A percentile compares a stretch with the other conserved stretches of the same genome.
phyloP scores from a whole-genome alignment of 1,140 invertebrate genomes.

The Macrostomum lignano region DNA sequence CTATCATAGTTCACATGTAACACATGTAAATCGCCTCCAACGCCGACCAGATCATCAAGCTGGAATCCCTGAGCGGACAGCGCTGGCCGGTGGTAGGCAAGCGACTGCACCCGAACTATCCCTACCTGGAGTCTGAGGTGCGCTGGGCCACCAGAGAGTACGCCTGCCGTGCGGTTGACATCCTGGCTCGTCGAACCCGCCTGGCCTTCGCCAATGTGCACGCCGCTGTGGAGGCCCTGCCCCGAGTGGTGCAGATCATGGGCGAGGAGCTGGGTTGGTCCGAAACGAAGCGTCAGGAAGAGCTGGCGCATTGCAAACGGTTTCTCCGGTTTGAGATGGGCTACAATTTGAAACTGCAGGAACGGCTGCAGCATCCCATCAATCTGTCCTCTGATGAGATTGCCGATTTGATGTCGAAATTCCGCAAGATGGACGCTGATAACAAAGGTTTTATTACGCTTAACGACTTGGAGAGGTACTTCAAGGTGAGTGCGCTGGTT shows the following conservation, averaged over 20 bases:
- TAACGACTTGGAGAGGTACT: slow-evolving; percentile 1
- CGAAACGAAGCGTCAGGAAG: slow-evolving; percentile 34
- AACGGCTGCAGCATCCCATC: not conserved
- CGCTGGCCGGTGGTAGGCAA: slow-evolving; percentile 76
- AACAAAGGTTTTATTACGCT: slow-evolving; percentile 1
- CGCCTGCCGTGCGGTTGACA: slow-evolving; percentile 76
- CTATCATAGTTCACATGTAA: no score
- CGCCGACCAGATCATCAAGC: no score
- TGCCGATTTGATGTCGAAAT: not conserved
- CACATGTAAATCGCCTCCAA: no score
- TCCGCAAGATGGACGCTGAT: not conserved
- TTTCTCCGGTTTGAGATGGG: not conserved
- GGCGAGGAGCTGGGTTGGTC: slow-evolving; percentile 75
- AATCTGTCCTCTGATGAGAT: not conserved
- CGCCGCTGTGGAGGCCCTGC: slow-evolving; percentile 75
- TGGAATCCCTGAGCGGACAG: slow-evolving; percentile 74
- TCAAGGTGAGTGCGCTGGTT: slow-evolving; percentile 3
- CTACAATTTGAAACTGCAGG: not conserved
- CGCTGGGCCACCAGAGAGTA: slow-evolving; percentile 13
- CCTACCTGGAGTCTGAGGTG: slow-evolving; percentile 92
- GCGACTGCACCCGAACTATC: slow-evolving; percentile 68
- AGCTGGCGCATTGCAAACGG: slow-evolving; percentile 17
- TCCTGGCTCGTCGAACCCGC: slow-evolving; percentile 65
- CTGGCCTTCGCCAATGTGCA: slow-evolving; percentile 74
- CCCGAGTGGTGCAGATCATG: slow-evolving; percentile 73